Percentiles rank a stretch among this genome's conserved stretches.
These are phyloP conservation scores for Cyanoliseus patagonus DNA, from an alignment of 2,113 vertebrate genomes.

Conservation along the genomic window DNA sequence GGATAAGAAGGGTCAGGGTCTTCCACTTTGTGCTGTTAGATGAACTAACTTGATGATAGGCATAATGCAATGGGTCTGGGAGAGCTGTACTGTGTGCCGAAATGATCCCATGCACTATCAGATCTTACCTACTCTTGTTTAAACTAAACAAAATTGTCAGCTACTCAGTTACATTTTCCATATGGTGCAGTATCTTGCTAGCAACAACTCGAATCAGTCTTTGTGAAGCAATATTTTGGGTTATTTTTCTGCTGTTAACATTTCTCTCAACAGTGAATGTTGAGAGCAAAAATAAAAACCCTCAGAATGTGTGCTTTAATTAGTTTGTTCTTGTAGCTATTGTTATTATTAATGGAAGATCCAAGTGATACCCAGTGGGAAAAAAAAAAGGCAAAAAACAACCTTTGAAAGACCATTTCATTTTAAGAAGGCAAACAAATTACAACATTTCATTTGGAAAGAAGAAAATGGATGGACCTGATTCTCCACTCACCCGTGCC, in stretches of 20 bases:
- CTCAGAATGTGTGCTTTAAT: not conserved
- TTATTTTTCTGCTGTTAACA: conserved; percentile 1
- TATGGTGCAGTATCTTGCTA: conserved; percentile 25
- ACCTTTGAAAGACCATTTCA: not conserved
- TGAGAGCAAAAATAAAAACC: not conserved
- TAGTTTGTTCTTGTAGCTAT: not conserved
- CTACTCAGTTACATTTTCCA: conserved; percentile 56
- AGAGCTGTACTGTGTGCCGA: conserved; percentile 4
- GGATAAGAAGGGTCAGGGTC: conserved; percentile 61
- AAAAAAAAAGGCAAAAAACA: not conserved
- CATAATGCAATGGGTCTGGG: conserved; percentile 42
- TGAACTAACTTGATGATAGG: conserved; percentile 55
- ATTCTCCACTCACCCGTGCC: not conserved
- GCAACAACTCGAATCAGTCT: conserved; percentile 2
- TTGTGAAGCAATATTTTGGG: conserved; percentile 26
- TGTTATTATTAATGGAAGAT: not conserved
- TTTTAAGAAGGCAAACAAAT: conserved; percentile 41
- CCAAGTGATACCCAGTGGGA: not conserved
- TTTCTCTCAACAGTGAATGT: not conserved
- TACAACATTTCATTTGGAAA: not conserved
- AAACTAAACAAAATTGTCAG: conserved; percentile 57
- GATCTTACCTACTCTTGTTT: conserved; percentile 63
- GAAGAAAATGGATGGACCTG: not conserved
- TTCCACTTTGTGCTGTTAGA: conserved; percentile 52
- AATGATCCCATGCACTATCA: conserved; percentile 53